A percentile compares a stretch with the other conserved stretches of the same genome.
Evolutionary conservation across 2,888 invertebrate species (phyloP).

Genomic region (Erebia epiphron): DNA sequence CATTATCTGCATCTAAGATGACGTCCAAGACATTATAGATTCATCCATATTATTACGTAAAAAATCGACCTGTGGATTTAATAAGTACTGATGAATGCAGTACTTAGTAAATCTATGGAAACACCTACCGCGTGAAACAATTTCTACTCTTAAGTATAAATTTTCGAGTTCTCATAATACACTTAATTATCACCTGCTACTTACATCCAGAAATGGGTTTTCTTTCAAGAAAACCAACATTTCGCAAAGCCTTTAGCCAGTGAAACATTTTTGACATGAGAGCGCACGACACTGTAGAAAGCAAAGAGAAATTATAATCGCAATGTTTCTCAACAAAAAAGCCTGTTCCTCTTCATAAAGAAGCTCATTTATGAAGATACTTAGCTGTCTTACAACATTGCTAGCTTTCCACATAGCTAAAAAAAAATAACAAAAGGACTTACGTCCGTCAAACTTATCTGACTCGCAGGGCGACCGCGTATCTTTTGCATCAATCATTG

Average conservation of each 20-base stretch:
- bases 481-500: too few relatives aligned
- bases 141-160: background rate
- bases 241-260: background rate
- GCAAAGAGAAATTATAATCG: slow-evolving; percentile 19
- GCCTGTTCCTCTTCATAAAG: background rate
- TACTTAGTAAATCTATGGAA: too few relatives aligned
- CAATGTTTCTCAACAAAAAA: slow-evolving; percentile 1
- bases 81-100: too few relatives aligned
- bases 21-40: too few relatives aligned
- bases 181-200: slow-evolving; percentile 2
- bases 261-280: slow-evolving; percentile 13
- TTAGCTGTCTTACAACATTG: background rate
- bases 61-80: too few relatives aligned
- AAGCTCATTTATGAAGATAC: slow-evolving; percentile 5
- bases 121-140: too few relatives aligned
- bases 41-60: too few relatives aligned
- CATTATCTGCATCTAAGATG: too few relatives aligned
- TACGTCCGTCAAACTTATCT: too few relatives aligned
- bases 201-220: background rate
- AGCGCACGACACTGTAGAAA: background rate
- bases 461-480: too few relatives aligned
- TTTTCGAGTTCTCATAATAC: background rate
- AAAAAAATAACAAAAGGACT: too few relatives aligned
- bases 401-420: too few relatives aligned
- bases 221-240: background rate